Base-by-base conservation (phyloP, 2,113 vertebrate species). In the Melanotaenia duboulayi region DNA sequence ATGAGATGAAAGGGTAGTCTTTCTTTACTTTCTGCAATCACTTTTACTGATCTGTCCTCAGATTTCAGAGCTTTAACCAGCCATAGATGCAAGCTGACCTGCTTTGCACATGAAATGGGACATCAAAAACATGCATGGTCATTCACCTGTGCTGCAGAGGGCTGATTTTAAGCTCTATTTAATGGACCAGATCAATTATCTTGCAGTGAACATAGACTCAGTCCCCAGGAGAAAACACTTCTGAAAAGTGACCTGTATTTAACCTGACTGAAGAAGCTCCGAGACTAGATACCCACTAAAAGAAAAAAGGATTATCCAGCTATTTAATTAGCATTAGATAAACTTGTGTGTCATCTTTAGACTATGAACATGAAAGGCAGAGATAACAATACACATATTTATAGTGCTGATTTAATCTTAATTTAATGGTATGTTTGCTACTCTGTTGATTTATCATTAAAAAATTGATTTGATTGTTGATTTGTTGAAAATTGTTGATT, bases 111-210 rank as follows among this genome's bases (percentile, higher is more conserved):
- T 71, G 10, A 72, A 17, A 69, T 20, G 28, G 28, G 28, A n/a
- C 48, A 20, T 77, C 11, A 48, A 32, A 35, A 62, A 37, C 72
- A 71, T 61, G 40, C 71, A 67, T 25, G 20, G 55, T 54, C 25
- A 74, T 63, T 81, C 55, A 60, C 46, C 40, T 48, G 35, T 37
- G 35, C 35, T 67, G 39, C 39, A 46, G 59, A 65, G 20, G 24
- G 16, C 54, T 37, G 61, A 46, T 44, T 71, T 78, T 46, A 71
- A 71, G 67, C 59, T 57, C 51, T 58, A 50, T 42, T 69, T 40
- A 39, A 39, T 61, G 17, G 6, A 7, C 32, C 40, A 50, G 22
- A 24, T 51, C 14, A 51, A 69, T 50, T 11, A 63, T 8, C 32
- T 9, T 48, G 20, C 24, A 49, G 40, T 20, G 66, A 66, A 20